phyloP scores from a whole-genome alignment of 2,797 vertebrate genomes.

The Karalla daura region DNA sequence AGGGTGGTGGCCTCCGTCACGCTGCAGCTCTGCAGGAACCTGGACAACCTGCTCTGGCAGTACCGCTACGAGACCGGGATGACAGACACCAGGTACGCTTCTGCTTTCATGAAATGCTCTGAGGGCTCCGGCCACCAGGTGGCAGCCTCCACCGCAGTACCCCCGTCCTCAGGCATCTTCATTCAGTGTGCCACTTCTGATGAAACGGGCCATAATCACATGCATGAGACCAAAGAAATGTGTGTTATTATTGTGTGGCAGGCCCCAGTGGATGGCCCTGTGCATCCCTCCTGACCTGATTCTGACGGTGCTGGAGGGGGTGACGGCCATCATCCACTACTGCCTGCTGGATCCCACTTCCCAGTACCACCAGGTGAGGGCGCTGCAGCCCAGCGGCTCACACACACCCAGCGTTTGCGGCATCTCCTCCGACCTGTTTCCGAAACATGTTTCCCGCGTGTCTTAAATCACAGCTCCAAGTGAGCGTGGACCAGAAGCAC shows the following conservation, averaged over 20 bases:
- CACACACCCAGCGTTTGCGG: neutral
- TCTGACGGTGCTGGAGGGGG: constrained; percentile 94
- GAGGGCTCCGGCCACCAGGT: constrained; percentile 56
- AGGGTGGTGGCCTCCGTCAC: constrained; percentile 97
- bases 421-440: neutral
- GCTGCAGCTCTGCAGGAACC: constrained; percentile 95
- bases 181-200: neutral
- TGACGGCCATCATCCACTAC: constrained; percentile 98
- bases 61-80: constrained; percentile 95
- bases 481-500: constrained; percentile 95
- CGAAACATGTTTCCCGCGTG: neutral
- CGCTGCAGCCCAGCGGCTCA: too few relatives aligned
- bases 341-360: constrained; percentile 95
- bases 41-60: constrained; percentile 97
- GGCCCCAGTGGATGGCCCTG: constrained; percentile 96
- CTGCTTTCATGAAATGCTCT: neutral
- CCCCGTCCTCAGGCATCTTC: neutral
- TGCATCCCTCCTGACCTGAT: constrained; percentile 96
- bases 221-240: neutral
- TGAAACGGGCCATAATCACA: neutral
- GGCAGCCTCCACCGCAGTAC: constrained; percentile 48
- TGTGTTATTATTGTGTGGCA: constrained; percentile 46
- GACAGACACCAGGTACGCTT: constrained; percentile 90
- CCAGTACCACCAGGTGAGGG: constrained; percentile 96
- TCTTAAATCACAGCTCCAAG: constrained; percentile 85